phyloP scores from a whole-genome alignment of 1,140 invertebrate species.

The Drosophila subobscura region DNA sequence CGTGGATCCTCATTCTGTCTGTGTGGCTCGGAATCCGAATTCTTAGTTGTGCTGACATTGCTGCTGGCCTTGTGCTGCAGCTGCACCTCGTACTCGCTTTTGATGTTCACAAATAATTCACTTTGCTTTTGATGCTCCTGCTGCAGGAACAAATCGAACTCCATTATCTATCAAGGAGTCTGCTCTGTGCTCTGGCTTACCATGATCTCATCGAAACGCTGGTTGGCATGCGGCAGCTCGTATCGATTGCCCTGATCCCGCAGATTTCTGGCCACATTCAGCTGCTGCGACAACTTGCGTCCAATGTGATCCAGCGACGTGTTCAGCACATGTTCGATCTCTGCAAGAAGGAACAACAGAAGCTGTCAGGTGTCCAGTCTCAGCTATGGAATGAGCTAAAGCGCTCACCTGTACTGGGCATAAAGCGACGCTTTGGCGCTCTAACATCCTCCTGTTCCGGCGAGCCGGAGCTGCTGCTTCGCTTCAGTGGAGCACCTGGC shows the following conservation, averaged over 20 bases:
- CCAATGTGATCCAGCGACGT: slow-evolving; percentile 70
- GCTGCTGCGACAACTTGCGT: slow-evolving; percentile 63
- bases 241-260: slow-evolving; percentile 65
- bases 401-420: slow-evolving; percentile 59
- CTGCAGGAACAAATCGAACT: slow-evolving; percentile 21
- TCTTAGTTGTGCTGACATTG: slow-evolving; percentile 31
- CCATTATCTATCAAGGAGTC: too few relatives aligned
- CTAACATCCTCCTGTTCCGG: slow-evolving; percentile 38
- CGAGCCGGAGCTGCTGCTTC: slow-evolving; percentile 17
- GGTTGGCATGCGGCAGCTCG: slow-evolving; percentile 61
- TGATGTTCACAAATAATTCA: slow-evolving; percentile 75
- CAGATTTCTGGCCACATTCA: slow-evolving; percentile 67
- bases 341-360: slow-evolving; percentile 19
- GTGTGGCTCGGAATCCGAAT: slow-evolving; percentile 27
- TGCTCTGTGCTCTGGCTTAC: slow-evolving; percentile 38
- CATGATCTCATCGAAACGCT: slow-evolving; percentile 72
- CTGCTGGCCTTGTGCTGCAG: slow-evolving; percentile 53
- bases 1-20: slow-evolving; percentile 3
- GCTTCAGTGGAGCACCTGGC: slow-evolving; percentile 35
- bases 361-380: not conserved
- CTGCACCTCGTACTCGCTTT: slow-evolving; percentile 77
- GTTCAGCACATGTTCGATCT: slow-evolving; percentile 66
- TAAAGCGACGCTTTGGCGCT: slow-evolving; percentile 57
- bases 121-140: slow-evolving; percentile 77
- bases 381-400: not conserved